A percentile compares a stretch with the other conserved stretches of the same genome.
These are phyloP conservation scores for Macquaria ambigua DNA, from an alignment of 2,113 vertebrate species.

Conservation along the genomic window DNA sequence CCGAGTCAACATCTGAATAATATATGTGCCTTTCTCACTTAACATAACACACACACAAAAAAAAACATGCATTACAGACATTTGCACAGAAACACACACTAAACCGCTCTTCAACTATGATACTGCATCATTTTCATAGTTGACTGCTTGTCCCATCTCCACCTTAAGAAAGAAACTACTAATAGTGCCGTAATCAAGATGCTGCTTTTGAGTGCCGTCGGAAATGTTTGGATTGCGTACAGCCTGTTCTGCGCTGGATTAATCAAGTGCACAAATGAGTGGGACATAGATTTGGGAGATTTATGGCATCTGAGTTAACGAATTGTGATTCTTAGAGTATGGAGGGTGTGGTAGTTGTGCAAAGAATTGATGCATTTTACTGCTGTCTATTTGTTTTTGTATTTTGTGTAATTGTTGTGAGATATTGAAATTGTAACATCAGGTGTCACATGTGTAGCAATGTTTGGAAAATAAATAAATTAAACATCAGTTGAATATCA, in stretches of 20 bases:
- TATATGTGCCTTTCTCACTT: neutral
- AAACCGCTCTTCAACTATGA: neutral
- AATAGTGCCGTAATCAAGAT: slow-evolving; percentile 1
- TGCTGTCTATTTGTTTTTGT: neutral
- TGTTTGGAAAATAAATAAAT: neutral
- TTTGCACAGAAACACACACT: neutral
- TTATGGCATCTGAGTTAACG: neutral
- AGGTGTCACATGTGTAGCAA: neutral
- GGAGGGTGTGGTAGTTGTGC: neutral
- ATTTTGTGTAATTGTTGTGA: neutral
- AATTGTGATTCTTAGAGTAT: neutral
- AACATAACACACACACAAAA: neutral
- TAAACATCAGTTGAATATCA: neutral
- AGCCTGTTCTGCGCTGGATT: neutral
- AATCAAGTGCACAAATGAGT: neutral
- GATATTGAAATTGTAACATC: neutral
- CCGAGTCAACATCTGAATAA: neutral
- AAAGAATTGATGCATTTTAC: neutral
- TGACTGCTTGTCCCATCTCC: slow-evolving; percentile 35
- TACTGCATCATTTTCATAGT: slow-evolving; percentile 8
- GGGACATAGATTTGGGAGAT: neutral
- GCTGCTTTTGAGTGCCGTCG: slow-evolving; percentile 39
- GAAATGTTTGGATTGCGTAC: neutral
- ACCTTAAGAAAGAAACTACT: slow-evolving; percentile 72
- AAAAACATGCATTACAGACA: neutral